Conservation (phyloP, 2,113 vertebrate genomes). For the Trichomycterus rosablanca region DNA sequence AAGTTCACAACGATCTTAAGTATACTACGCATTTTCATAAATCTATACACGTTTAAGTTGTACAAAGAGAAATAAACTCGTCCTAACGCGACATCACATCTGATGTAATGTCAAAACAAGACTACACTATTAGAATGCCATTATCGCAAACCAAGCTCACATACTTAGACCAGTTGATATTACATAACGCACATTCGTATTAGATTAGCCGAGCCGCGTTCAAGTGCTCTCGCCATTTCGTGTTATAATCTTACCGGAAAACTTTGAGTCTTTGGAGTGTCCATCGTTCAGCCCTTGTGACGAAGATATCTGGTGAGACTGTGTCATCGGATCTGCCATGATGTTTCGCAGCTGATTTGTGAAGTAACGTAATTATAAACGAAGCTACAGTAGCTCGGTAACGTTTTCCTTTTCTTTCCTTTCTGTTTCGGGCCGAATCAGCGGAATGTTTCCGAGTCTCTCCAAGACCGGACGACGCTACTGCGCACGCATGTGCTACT, state of each 20-base stretch:
- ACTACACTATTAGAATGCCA: no score
- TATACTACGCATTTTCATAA: no score
- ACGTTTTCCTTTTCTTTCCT: neutral
- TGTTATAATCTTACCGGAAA: slow-evolving; percentile 61
- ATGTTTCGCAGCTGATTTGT: slow-evolving; percentile 47
- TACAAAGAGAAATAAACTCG: no score
- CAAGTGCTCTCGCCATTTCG: neutral
- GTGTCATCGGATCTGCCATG: slow-evolving; percentile 71
- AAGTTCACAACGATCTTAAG: no score
- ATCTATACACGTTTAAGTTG: no score
- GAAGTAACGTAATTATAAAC: neutral
- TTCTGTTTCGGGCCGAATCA: slow-evolving; percentile 23
- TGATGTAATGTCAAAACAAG: no score
- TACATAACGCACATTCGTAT: no score
- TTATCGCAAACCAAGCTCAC: no score
- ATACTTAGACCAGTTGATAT: no score
- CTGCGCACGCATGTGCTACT: slow-evolving; percentile 18
- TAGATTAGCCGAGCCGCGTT: neutral
- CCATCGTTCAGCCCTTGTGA: slow-evolving; percentile 69
- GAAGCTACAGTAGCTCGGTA: neutral
- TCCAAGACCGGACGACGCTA: neutral
- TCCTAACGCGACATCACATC: no score
- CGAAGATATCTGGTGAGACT: slow-evolving; percentile 72
- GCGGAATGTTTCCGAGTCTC: slow-evolving; percentile 12
- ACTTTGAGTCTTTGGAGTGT: slow-evolving; percentile 68